Conservation (phyloP, 2,113 vertebrate genomes). For the Astatotilapia flaviijosephi region DNA sequence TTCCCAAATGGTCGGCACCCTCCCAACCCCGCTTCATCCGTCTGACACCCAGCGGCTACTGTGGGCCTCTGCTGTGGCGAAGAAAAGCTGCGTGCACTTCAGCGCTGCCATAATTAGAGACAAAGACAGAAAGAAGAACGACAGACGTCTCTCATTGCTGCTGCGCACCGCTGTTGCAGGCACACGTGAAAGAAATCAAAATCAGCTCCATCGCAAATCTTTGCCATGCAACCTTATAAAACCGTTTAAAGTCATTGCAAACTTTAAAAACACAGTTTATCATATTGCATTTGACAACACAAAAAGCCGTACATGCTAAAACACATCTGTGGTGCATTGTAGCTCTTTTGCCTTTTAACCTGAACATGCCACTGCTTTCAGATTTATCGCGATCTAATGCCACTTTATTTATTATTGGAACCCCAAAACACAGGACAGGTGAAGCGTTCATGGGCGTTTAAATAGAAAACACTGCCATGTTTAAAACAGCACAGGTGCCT, state of each 20-base stretch:
- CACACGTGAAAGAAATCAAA: conserved; percentile 39
- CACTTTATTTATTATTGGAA: background rate
- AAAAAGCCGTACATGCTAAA: conserved; percentile 4
- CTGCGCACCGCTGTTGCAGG: background rate
- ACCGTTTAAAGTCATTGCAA: conserved; percentile 33
- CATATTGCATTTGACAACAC: conserved; percentile 30
- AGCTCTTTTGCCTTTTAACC: conserved; percentile 12
- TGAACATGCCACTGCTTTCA: background rate
- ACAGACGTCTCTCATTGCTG: background rate
- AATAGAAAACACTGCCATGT: background rate
- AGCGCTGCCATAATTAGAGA: conserved; percentile 41
- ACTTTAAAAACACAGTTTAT: conserved; percentile 27
- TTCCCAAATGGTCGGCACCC: conserved; percentile 21
- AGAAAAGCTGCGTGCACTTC: conserved; percentile 33
- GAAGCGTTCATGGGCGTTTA: background rate
- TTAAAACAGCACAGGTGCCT: background rate
- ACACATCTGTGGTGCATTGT: conserved; percentile 28
- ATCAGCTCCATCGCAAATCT: conserved; percentile 23
- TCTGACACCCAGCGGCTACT: conserved; percentile 47
- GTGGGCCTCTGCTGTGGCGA: conserved; percentile 20
- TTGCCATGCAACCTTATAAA: conserved; percentile 13
- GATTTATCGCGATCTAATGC: conserved; percentile 8
- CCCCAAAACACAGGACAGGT: background rate
- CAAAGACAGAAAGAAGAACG: conserved; percentile 12
- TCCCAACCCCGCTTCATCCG: conserved; percentile 7